Conservation (phyloP, 2,888 invertebrate genomes). For the Stenodema calcarata region DNA sequence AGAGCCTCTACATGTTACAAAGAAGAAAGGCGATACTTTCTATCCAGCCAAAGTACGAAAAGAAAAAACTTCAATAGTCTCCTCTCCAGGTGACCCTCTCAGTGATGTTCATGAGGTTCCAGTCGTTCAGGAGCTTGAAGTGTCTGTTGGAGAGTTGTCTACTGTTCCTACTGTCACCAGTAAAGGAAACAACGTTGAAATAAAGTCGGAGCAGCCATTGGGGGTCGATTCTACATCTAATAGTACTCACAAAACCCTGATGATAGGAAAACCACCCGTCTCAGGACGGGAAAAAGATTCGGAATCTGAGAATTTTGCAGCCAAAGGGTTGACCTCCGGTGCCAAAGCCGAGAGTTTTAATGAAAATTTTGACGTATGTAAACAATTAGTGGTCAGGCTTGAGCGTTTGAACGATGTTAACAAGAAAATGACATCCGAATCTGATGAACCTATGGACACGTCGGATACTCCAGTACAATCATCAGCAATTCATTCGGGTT, state of each 20-base stretch:
- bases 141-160: not conserved
- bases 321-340: not conserved
- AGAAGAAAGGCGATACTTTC: conserved; percentile 12
- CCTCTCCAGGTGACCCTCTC: not conserved
- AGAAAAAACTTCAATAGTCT: not conserved
- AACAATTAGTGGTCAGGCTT: not conserved
- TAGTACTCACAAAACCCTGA: not conserved
- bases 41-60: conserved; percentile 1
- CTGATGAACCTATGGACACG: not conserved
- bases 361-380: not conserved
- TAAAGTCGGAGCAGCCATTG: not conserved
- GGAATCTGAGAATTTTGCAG: not conserved
- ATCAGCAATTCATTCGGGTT: not conserved
- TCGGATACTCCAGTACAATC: not conserved
- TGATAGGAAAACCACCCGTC: not conserved
- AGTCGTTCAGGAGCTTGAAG: not conserved
- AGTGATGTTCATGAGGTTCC: not conserved
- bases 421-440: not conserved
- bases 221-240: not conserved
- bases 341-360: not conserved
- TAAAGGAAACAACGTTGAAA: not conserved
- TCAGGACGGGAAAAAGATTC: not conserved
- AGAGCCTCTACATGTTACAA: not conserved
- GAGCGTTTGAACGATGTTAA: not conserved
- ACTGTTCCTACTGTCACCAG: not conserved